These are phyloP conservation scores for Myocastor coypus DNA, from an alignment of 2,113 vertebrate species.

Conservation along the genomic window DNA sequence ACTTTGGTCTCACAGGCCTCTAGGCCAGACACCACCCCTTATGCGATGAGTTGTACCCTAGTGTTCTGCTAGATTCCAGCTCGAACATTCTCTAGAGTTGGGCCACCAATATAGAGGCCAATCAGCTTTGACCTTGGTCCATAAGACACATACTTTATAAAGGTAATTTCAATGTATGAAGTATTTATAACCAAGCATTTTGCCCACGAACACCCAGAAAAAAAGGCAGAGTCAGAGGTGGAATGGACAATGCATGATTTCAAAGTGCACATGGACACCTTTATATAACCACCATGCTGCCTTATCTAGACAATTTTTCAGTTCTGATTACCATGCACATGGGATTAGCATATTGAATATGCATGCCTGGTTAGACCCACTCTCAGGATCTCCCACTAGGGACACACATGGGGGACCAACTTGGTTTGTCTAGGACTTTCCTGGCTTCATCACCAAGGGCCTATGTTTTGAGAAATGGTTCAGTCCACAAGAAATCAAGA, in stretches of 20 bases:
- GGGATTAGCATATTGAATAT: neutral
- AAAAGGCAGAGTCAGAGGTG: constrained; percentile 3
- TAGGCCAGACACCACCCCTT: neutral
- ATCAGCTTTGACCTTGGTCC: neutral
- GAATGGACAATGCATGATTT: neutral
- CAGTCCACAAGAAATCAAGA: neutral
- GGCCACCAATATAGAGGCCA: neutral
- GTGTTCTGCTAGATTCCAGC: neutral
- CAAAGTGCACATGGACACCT: neutral
- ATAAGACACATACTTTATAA: neutral
- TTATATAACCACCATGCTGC: neutral
- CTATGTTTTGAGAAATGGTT: neutral
- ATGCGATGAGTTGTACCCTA: neutral
- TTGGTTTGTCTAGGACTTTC: neutral
- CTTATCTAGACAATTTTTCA: neutral
- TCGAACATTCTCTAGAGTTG: neutral
- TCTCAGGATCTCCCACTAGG: neutral
- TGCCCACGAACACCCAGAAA: neutral
- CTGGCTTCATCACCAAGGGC: neutral
- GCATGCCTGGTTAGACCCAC: neutral
- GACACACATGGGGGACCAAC: neutral
- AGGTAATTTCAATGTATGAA: neutral
- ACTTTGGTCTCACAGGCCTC: neutral
- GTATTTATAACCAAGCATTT: neutral
- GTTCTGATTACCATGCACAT: neutral